Base-by-base conservation (phyloP, 2,888 invertebrate species). In the Torymus auratus region DNA sequence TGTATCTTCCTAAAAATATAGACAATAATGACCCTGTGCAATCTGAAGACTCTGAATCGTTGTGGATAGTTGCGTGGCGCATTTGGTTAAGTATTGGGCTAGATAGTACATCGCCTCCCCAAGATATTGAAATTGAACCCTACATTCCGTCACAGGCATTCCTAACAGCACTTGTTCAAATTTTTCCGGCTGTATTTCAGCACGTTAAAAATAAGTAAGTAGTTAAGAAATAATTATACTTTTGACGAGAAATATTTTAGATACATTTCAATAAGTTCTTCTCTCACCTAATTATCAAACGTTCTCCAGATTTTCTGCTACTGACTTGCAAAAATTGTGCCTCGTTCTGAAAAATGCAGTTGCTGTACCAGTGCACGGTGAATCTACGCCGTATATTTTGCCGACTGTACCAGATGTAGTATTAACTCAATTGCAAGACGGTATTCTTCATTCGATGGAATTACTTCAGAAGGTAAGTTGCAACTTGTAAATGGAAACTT, bases 91-190 rank as follows among this genome's bases (percentile, higher is more conserved):
- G 94, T 89, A 96, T 98, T 83, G 98, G 98, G n/a, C 93, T 93
- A 41, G 94, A 95, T 88, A 94, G 95, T 85, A 95, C 95, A 67
- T 92, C 94, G 65, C 94, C 95, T 0, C 92, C 93, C 3, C 91
- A 92, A 71, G 90, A 91, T 64, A 88, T 89, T n/a, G 88, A 91
- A 85, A 84, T 88, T 84, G 93, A 96, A 90, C 91, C 94, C 83
- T 98, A 97, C 91, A 94, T 97, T 80, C 98, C 99, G 0, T 96
- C 97, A 23, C 96, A 98, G 88, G 96, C 96, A 82, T 99, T 98
- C 92, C 93, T 99, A 75, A 98, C 98, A 0, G 97, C 98, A 0
- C 92, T 99, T 15, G 96, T 99, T 84, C 98, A 98, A 91, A 98
- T 98, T 88, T 99, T 99, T 91, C 98, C 98, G 4, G 95, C 96